Base-by-base conservation (phyloP, 2,797 vertebrate genomes). In the Pyrocephalus nanus region DNA sequence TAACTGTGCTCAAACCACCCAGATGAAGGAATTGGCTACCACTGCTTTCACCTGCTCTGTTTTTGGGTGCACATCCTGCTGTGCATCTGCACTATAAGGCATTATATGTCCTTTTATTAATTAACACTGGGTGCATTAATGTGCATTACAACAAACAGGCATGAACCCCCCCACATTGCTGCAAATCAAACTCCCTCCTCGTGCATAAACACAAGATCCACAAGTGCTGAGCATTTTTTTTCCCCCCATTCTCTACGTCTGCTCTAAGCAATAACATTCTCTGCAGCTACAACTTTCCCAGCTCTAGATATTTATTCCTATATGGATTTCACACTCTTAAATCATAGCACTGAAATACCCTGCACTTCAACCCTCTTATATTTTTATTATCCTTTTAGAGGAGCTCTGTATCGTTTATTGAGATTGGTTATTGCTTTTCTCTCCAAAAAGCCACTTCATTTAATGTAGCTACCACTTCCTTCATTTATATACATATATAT, bases 391-490 rank as follows among this genome's bases (percentile, higher is more conserved):
- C 34, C 13, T 92, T 91, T 83, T 29, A 93, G 51, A 43, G 27
- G n/a, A 64, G 48, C n/a, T 64, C 71, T 34, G 12, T 25, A 45
- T 53, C 3, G 20, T 55, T 87, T 85, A 61, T 77, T 93, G 88
- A 64, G 30, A 88, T 77, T 90, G 15, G 61, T 73, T 65, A 60
- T n/a, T 67, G 72, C 71, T 89, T 85, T 92, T 66, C 40, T 72
- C n/a, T 82, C 58, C 54, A 75, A 81, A 94, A 93, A 93, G 26
- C 32, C 36, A 84, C 43, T 90, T 91, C 16, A 78, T 70, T 91
- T 78, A 75, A 86, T 21, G 54, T 5, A 82, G 60, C 22, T 26
- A 32, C 16, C 53, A 48, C 22, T 60, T 84, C 11, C 60, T 84
- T 27, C 53, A 66, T 58, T 77, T 77, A 40, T 40, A 40, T 40